These are phyloP conservation scores for Enteromius radiatus DNA, from an alignment of 2,797 vertebrate genomes.

Conservation along the genomic window DNA sequence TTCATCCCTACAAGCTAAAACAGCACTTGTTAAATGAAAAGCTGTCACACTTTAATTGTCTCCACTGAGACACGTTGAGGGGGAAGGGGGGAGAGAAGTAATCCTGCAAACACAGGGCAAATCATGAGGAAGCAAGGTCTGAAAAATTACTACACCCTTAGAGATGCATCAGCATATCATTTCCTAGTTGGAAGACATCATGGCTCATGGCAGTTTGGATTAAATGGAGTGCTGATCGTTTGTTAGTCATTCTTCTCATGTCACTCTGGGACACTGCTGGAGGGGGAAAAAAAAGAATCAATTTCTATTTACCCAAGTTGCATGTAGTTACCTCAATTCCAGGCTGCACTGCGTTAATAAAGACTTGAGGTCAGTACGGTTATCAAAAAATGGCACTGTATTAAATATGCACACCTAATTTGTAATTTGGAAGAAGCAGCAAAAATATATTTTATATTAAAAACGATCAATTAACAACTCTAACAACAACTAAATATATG, in stretches of 20 bases:
- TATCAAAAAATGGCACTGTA: conserved; percentile 8
- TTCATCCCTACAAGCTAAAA: conserved; percentile 77
- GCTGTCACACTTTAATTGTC: conserved; percentile 82
- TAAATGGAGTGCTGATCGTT: conserved; percentile 56
- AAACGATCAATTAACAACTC: neutral
- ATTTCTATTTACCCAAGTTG: conserved; percentile 55
- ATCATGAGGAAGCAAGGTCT: conserved; percentile 60
- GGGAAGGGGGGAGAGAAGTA: conserved; percentile 53
- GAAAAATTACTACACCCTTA: conserved; percentile 59
- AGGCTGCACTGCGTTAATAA: conserved; percentile 7
- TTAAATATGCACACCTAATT: neutral
- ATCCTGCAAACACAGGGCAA: conserved; percentile 65
- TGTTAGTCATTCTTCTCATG: conserved; percentile 39
- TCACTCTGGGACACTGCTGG: conserved; percentile 39
- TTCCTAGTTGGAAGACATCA: conserved; percentile 63
- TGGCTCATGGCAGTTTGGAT: conserved; percentile 55
- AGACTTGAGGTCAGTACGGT: conserved; percentile 13
- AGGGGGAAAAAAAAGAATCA: conserved; percentile 41
- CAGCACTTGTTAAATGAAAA: conserved; percentile 76
- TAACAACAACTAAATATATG: neutral
- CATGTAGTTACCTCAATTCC: conserved; percentile 32
- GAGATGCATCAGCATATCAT: conserved; percentile 55
- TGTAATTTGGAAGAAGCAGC: neutral
- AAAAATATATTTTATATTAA: neutral
- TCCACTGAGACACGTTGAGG: conserved; percentile 68